A percentile compares a stretch with the other conserved stretches of the same genome.
phyloP scores from a whole-genome alignment of 1,140 invertebrate species.

The Bombyx mandarina region DNA sequence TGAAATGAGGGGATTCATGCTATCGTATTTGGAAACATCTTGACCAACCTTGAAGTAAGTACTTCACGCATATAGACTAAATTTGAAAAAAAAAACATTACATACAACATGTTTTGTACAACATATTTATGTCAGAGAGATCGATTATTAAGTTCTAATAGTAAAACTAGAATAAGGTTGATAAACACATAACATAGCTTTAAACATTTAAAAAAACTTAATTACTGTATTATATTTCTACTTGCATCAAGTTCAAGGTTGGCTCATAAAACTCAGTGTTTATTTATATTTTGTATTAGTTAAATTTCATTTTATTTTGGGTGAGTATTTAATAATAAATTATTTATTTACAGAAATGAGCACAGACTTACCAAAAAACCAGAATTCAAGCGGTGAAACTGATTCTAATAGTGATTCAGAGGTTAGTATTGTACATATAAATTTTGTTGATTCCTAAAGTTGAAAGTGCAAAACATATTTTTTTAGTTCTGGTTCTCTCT shows the following conservation, averaged over 20 bases:
- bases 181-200: no score
- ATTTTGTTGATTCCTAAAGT: no score
- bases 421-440: slow-evolving; percentile 19
- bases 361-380: slow-evolving; percentile 63
- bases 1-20: slow-evolving; percentile 55
- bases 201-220: no score
- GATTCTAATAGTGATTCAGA: slow-evolving; percentile 60
- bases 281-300: not conserved
- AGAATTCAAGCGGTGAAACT: slow-evolving; percentile 59
- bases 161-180: no score
- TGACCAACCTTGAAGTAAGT: slow-evolving; percentile 69
- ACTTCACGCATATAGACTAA: slow-evolving; percentile 13
- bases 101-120: no score
- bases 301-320: not conserved
- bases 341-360: slow-evolving; percentile 55
- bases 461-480: no score
- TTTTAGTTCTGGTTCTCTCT: no score
- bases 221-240: no score
- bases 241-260: slow-evolving; percentile 1
- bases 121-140: no score
- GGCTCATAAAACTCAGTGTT: not conserved
- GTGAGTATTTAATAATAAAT: not conserved
- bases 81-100: no score
- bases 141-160: no score
- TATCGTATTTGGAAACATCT: slow-evolving; percentile 56